A percentile compares a stretch with the other conserved stretches of the same genome.
Evolutionary conservation across 2,113 vertebrate species (phyloP).

Genomic region (Oplegnathus fasciatus): DNA sequence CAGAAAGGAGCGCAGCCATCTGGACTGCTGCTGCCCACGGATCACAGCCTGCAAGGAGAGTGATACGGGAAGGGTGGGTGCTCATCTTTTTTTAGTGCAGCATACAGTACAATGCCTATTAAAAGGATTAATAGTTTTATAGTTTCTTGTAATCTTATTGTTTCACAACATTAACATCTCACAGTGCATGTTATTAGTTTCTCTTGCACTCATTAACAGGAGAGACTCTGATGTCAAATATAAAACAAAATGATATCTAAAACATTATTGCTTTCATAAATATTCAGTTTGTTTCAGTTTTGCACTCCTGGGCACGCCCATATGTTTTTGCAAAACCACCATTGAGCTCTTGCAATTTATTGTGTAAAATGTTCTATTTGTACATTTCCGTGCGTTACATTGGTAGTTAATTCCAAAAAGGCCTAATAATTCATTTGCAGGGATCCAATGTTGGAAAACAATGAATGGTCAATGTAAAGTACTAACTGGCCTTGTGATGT

Average conservation of each 20-base stretch:
- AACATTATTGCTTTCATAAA: background rate
- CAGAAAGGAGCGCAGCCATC: conserved; percentile 89
- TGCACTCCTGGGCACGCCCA: background rate
- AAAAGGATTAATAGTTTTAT: background rate
- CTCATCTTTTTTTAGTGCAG: background rate
- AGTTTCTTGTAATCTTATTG: background rate
- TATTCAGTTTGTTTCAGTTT: background rate
- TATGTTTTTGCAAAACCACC: background rate
- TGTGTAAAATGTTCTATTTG: background rate
- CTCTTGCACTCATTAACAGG: background rate
- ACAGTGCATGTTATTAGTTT: background rate
- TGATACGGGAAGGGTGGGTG: background rate
- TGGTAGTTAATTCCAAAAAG: too few relatives aligned
- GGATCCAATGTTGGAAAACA: too few relatives aligned
- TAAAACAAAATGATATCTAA: background rate
- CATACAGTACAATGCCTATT: background rate
- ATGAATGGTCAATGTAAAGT: background rate
- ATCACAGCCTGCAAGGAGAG: conserved; percentile 83
- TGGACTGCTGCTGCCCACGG: conserved; percentile 86
- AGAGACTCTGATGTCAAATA: background rate
- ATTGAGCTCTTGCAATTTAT: background rate
- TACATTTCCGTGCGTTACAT: too few relatives aligned
- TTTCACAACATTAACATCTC: background rate
- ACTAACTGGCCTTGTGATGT: background rate
- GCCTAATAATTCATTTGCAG: too few relatives aligned